These are phyloP conservation scores for Terrapene triunguis DNA, from an alignment of 2,113 vertebrate species.

Conservation along the genomic window DNA sequence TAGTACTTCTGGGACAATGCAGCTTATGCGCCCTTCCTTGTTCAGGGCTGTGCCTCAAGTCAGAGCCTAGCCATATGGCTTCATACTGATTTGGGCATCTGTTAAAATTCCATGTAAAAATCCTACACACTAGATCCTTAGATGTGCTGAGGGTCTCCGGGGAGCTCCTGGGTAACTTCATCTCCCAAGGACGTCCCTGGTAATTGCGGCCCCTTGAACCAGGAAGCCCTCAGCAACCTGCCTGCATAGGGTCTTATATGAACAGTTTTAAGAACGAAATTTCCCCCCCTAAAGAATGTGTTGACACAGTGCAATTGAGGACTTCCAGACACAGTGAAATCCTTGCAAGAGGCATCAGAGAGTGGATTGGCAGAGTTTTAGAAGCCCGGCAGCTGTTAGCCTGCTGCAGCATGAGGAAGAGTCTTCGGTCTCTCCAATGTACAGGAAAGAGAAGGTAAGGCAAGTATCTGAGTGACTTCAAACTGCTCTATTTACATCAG, in stretches of 20 bases:
- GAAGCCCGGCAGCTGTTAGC: slow-evolving; percentile 65
- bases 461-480: neutral
- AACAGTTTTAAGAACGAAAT: neutral
- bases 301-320: neutral
- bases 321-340: slow-evolving; percentile 5
- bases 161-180: neutral
- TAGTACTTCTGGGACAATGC: neutral
- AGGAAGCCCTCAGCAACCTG: neutral
- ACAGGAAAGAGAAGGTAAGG: slow-evolving; percentile 80
- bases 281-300: neutral
- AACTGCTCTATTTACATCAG: neutral
- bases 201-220: neutral
- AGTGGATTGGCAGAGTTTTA: neutral
- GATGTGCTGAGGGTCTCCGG: neutral
- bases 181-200: neutral
- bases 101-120: neutral
- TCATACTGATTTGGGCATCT: neutral
- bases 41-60: neutral
- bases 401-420: slow-evolving; percentile 80
- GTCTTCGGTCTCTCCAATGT: slow-evolving; percentile 65
- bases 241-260: neutral
- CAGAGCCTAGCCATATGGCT: neutral
- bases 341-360: slow-evolving; percentile 39
- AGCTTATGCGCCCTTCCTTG: neutral
- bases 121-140: neutral